A percentile compares a stretch with the other conserved stretches of the same genome.
These are phyloP conservation scores for Ctenosaura bakeri DNA, from an alignment of 2,797 vertebrate species.

Conservation along the genomic window DNA sequence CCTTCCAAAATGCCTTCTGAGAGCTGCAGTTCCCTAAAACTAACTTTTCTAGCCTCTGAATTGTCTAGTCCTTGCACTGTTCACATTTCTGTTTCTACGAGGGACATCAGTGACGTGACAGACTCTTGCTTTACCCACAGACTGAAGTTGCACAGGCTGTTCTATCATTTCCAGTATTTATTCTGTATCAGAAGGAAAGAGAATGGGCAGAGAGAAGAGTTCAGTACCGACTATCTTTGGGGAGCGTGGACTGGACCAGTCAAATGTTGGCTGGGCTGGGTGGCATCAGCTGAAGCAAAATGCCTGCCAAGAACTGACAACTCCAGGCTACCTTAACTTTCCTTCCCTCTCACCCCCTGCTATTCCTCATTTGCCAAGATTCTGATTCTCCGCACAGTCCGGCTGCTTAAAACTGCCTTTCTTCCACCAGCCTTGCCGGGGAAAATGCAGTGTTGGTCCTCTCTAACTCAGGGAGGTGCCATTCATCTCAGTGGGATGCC, in stretches of 20 bases:
- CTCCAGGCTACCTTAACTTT: background rate
- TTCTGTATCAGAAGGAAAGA: background rate
- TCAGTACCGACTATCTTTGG: background rate
- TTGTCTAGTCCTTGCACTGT: background rate
- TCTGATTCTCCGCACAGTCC: background rate
- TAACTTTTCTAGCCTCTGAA: no score
- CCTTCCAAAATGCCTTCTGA: background rate
- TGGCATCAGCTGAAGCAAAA: background rate
- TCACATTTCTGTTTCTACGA: background rate
- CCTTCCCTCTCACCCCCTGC: background rate
- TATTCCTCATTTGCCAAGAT: no score
- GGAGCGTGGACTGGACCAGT: background rate
- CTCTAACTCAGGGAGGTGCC: accelerated
- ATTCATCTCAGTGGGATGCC: constrained; percentile 2
- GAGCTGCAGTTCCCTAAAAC: no score
- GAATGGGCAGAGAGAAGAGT: background rate
- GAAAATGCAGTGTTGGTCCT: background rate
- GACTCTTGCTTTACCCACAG: background rate
- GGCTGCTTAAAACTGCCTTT: background rate
- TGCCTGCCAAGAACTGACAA: background rate
- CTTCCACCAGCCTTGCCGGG: background rate
- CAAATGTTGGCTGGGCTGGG: background rate
- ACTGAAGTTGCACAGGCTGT: no score
- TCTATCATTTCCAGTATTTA: background rate
- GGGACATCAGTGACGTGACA: background rate